phyloP scores from a whole-genome alignment of 2,113 vertebrate species.

The Antennarius striatus region DNA sequence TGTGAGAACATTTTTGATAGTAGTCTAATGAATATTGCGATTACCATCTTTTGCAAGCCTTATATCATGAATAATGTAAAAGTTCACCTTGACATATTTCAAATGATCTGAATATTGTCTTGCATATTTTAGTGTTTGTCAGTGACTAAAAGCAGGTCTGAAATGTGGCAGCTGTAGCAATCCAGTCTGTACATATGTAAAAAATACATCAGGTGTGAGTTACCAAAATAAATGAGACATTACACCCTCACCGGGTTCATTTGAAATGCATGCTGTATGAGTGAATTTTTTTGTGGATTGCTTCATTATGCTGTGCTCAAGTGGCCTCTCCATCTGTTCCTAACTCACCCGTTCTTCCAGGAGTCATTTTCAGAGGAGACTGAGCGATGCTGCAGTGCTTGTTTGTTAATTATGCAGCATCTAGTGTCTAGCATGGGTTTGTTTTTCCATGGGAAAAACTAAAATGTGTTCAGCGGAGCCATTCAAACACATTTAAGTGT shows the following conservation, averaged over 20 bases:
- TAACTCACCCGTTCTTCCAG: constrained; percentile 59
- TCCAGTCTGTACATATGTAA: constrained; percentile 42
- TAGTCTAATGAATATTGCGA: constrained; percentile 30
- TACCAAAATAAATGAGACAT: constrained; percentile 59
- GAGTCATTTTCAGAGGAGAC: constrained; percentile 61
- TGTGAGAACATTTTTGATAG: constrained; percentile 20
- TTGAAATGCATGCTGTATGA: constrained; percentile 55
- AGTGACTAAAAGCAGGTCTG: constrained; percentile 20
- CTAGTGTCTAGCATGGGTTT: constrained; percentile 49
- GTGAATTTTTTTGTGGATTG: constrained; percentile 56
- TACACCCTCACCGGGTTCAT: constrained; percentile 52
- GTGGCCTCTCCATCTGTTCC: constrained; percentile 74
- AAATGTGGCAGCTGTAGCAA: constrained; percentile 26
- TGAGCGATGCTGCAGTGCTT: constrained; percentile 50
- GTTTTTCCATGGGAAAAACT: constrained; percentile 45
- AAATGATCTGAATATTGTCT: constrained; percentile 26
- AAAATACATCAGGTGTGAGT: constrained; percentile 57
- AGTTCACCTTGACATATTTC: constrained; percentile 11
- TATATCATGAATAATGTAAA: constrained; percentile 10
- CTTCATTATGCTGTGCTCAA: constrained; percentile 68
- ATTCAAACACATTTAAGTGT: constrained; percentile 59
- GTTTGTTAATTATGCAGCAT: constrained; percentile 74
- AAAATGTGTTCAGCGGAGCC: constrained; percentile 60
- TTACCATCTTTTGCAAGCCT: constrained; percentile 23
- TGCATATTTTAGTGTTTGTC: constrained; percentile 45